These are phyloP conservation scores for Formica selysi DNA, from an alignment of 1,140 invertebrate genomes.

Conservation along the genomic window DNA sequence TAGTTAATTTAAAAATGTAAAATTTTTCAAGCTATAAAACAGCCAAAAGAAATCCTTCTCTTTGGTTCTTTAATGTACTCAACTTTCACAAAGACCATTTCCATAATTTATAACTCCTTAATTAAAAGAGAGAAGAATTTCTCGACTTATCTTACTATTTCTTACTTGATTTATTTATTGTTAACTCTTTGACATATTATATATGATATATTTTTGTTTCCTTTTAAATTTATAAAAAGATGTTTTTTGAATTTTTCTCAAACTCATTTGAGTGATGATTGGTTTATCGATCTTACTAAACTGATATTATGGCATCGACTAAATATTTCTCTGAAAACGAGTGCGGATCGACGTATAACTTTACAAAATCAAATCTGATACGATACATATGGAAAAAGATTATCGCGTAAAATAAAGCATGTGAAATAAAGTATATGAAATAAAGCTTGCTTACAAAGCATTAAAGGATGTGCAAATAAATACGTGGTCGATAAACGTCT, in stretches of 20 bases:
- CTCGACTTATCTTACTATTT: slow-evolving; percentile 9
- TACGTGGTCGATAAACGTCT: neutral
- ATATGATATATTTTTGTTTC: neutral
- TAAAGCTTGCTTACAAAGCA: neutral
- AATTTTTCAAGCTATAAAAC: slow-evolving; percentile 12
- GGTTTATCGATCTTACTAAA: neutral
- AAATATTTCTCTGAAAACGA: neutral
- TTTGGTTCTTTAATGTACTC: slow-evolving; percentile 19
- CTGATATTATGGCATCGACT: neutral
- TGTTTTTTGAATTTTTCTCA: neutral
- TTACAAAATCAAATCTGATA: neutral
- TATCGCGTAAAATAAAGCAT: neutral
- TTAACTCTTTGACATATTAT: neutral
- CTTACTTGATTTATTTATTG: slow-evolving; percentile 47
- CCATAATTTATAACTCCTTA: slow-evolving; percentile 53
- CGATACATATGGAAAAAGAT: neutral
- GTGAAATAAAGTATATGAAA: neutral
- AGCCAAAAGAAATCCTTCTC: slow-evolving; percentile 24
- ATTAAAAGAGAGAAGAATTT: slow-evolving; percentile 45
- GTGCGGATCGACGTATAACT: neutral
- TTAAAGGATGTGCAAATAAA: neutral
- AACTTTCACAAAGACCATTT: slow-evolving; percentile 34
- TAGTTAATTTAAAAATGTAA: slow-evolving; percentile 34
- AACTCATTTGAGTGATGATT: neutral
- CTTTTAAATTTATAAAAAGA: neutral